A percentile compares a stretch with the other conserved stretches of the same genome.
These are phyloP conservation scores for Hypomecis atomaria DNA, from an alignment of 2,888 invertebrate species.

Conservation along the genomic window DNA sequence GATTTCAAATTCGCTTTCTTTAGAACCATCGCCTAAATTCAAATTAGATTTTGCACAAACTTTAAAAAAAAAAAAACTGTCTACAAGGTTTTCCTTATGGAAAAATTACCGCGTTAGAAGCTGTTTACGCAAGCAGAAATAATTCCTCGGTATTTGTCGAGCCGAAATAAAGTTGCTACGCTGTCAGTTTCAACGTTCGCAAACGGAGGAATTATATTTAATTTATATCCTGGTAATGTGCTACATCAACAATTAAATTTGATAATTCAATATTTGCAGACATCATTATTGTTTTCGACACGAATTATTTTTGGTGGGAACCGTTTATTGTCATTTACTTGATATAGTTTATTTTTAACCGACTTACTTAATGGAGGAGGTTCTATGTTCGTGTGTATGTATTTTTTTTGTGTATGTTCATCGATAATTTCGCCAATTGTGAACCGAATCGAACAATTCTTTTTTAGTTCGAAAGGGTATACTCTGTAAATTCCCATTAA, in stretches of 20 bases:
- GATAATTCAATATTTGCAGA: constrained; percentile 8
- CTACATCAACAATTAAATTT: constrained; percentile 13
- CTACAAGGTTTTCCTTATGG: constrained; percentile 27
- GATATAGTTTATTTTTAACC: too few relatives aligned
- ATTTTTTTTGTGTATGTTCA: too few relatives aligned
- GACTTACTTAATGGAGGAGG: too few relatives aligned
- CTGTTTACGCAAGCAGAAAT: constrained; percentile 36
- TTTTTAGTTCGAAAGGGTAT: too few relatives aligned
- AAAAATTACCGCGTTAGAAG: constrained; percentile 36
- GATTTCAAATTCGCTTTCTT: constrained; percentile 1
- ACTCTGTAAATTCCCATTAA: too few relatives aligned
- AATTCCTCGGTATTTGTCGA: constrained; percentile 27
- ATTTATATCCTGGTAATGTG: constrained; percentile 13
- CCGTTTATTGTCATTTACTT: constrained; percentile 22
- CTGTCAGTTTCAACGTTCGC: constrained; percentile 26
- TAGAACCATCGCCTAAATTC: constrained; percentile 8
- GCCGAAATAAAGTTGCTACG: constrained; percentile 29
- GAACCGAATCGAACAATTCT: too few relatives aligned
- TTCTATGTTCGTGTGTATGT: too few relatives aligned
- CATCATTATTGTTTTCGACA: constrained; percentile 18
- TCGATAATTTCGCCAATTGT: too few relatives aligned
- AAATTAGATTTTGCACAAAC: constrained; percentile 19
- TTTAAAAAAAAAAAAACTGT: constrained; percentile 14
- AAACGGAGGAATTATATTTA: constrained; percentile 22
- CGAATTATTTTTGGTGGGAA: constrained; percentile 9